Conservation (phyloP, 2,113 vertebrate species). For the Zosterops japonicus region DNA sequence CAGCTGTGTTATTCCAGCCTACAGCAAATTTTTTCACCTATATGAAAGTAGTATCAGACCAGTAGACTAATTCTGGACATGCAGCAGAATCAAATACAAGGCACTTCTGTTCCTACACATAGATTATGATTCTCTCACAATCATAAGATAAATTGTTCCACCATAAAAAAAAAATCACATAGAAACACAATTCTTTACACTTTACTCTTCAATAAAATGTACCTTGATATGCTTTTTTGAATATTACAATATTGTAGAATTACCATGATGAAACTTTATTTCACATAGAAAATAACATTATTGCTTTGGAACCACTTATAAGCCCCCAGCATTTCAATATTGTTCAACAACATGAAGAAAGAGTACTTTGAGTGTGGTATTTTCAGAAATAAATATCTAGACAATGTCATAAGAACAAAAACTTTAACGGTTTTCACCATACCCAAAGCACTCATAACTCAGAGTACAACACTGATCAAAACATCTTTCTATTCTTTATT, state of each 20-base stretch:
- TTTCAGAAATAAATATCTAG: conserved; percentile 26
- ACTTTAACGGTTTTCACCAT: not conserved
- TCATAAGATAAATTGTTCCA: not conserved
- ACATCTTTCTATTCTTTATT: not conserved
- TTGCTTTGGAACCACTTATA: conserved; percentile 25
- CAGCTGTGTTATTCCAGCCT: not conserved
- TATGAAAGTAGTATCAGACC: not conserved
- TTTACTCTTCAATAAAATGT: not conserved
- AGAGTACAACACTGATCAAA: not conserved
- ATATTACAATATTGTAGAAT: not conserved
- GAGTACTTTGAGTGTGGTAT: not conserved
- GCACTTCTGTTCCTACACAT: not conserved
- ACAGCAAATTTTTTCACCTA: not conserved
- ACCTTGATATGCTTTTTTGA: not conserved
- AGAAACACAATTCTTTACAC: not conserved
- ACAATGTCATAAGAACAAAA: not conserved
- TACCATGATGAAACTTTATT: not conserved
- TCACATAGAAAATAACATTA: not conserved
- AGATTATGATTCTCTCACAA: not conserved
- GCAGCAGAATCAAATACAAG: not conserved
- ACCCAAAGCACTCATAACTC: not conserved
- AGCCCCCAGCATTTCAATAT: not conserved
- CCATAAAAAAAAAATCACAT: not conserved
- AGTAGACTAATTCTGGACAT: not conserved
- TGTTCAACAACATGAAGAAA: not conserved